These are phyloP conservation scores for Ichneumon xanthorius DNA, from an alignment of 2,888 invertebrate genomes.

Conservation along the genomic window DNA sequence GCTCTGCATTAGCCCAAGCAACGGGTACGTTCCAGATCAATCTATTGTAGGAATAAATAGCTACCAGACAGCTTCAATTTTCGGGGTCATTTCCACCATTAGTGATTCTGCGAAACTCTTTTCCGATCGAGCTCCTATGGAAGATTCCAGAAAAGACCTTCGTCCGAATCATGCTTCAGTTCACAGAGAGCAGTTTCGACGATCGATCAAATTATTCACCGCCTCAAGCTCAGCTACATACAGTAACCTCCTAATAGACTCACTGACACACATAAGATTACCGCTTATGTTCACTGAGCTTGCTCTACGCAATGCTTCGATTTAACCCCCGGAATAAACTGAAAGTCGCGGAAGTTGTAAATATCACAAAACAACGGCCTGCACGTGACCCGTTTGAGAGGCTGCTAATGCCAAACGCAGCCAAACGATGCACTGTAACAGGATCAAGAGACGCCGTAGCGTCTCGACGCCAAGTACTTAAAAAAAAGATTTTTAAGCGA, in stretches of 20 bases:
- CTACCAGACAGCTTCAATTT: constrained; percentile 62
- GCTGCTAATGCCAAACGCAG: too few relatives aligned
- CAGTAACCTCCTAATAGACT: constrained; percentile 14
- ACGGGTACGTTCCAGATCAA: constrained; percentile 38
- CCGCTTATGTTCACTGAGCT: background rate
- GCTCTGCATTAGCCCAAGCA: constrained; percentile 48
- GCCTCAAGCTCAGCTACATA: background rate
- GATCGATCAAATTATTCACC: constrained; percentile 64
- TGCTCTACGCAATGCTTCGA: background rate
- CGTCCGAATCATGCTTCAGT: constrained; percentile 47
- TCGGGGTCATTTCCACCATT: constrained; percentile 67
- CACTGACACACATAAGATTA: constrained; percentile 5
- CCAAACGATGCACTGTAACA: too few relatives aligned
- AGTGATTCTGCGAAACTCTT: constrained; percentile 69
- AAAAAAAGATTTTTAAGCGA: too few relatives aligned
- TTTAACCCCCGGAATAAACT: background rate
- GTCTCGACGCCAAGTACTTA: too few relatives aligned
- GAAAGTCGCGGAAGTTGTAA: background rate
- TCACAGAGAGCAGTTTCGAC: constrained; percentile 49
- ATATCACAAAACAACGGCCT: background rate
- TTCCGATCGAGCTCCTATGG: constrained; percentile 39
- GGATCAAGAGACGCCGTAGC: too few relatives aligned
- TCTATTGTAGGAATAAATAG: constrained; percentile 47
- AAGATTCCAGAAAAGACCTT: constrained; percentile 32
- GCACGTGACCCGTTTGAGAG: background rate